Evolutionary conservation across 2,888 invertebrate genomes (phyloP).

Genomic region (Troides aeacus): DNA sequence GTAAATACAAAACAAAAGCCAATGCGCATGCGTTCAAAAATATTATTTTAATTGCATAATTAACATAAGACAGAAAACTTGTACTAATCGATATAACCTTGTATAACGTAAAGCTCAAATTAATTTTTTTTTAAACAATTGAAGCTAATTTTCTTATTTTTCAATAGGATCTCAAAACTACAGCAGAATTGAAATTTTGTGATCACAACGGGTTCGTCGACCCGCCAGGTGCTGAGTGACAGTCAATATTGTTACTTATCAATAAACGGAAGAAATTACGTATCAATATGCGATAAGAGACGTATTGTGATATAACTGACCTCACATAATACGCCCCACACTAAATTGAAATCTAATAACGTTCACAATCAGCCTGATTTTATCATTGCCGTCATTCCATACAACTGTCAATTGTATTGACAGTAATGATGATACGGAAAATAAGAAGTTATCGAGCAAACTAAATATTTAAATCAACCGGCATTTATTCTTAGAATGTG

Average conservation of each 20-base stretch:
- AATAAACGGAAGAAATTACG: slow-evolving; percentile 71
- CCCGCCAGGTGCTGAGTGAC: slow-evolving; percentile 70
- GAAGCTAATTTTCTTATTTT: too few species aligned
- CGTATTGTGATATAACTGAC: slow-evolving; percentile 60
- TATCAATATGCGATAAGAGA: slow-evolving; percentile 58
- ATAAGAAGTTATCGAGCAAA: slow-evolving; percentile 3
- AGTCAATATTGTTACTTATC: slow-evolving; percentile 66
- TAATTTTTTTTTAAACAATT: too few species aligned
- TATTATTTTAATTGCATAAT: too few species aligned
- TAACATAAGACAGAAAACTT: too few species aligned
- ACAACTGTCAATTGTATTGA: slow-evolving; percentile 57
- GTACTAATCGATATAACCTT: too few species aligned
- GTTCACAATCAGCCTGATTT: slow-evolving; percentile 54
- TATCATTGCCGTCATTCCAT: slow-evolving; percentile 48
- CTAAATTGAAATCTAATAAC: slow-evolving; percentile 55
- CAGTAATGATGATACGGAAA: slow-evolving; percentile 36
- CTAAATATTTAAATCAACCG: not conserved
- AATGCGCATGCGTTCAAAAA: too few species aligned
- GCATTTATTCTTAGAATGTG: not conserved
- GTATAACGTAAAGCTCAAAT: too few species aligned
- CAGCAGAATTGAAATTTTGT: slow-evolving; percentile 23
- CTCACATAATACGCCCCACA: slow-evolving; percentile 68
- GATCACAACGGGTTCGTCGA: slow-evolving; percentile 54
- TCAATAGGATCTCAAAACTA: not conserved
- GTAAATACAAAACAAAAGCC: too few species aligned